These are phyloP conservation scores for Cheiracanthium punctorium DNA, from an alignment of 2,888 invertebrate genomes.

Conservation along the genomic window DNA sequence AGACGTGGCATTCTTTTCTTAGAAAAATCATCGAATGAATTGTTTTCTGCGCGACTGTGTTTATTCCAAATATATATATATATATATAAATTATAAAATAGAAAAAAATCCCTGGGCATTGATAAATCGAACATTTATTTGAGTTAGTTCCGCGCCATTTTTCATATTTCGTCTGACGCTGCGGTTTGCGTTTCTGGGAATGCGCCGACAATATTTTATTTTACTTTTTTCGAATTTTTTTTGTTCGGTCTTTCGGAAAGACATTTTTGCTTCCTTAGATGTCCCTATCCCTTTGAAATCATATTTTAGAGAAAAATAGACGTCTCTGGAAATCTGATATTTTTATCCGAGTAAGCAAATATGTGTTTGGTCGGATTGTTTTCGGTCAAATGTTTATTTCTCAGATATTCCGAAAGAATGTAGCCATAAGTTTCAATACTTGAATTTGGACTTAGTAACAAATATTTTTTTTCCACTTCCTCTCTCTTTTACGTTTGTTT, in stretches of 20 bases:
- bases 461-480: not conserved
- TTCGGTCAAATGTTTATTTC: not conserved
- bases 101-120: not conserved
- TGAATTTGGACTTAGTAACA: not conserved
- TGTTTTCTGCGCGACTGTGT: not conserved
- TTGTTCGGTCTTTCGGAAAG: not conserved
- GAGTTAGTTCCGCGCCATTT: slow-evolving; percentile 3
- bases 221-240: not conserved
- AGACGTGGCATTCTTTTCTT: too few species aligned
- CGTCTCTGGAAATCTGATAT: not conserved
- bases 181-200: not conserved
- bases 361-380: slow-evolving; percentile 2
- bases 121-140: slow-evolving; percentile 10
- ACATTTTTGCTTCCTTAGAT: not conserved
- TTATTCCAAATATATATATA: not conserved
- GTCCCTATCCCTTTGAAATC: not conserved
- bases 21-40: not conserved
- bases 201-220: too few species aligned
- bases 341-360: not conserved
- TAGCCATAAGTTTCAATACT: not conserved
- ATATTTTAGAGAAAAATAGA: slow-evolving; percentile 2
- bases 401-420: not conserved
- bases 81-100: too few species aligned
- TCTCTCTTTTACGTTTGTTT: too few species aligned
- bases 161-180: slow-evolving; percentile 6